Base-by-base conservation (phyloP, 2,113 vertebrate species). In the Blennius ocellaris region DNA sequence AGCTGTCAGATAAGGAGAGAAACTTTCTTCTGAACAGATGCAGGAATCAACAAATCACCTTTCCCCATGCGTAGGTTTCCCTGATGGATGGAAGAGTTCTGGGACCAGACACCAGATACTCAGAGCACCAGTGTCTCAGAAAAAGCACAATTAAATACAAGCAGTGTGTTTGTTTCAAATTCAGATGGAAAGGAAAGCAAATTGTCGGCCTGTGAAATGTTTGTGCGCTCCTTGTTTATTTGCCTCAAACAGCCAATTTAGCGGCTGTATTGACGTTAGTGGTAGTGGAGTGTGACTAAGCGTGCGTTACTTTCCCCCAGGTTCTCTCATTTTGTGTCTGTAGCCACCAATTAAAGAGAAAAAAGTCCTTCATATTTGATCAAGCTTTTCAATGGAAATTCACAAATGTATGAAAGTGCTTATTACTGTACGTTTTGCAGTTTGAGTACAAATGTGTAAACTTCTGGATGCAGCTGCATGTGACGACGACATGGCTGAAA, bases 181-280 rank as follows among this genome's bases (percentile, higher is more conserved):
- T 55, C 51, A 37, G 9, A n/a, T 41, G n/a, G 14, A 65, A 65
- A 3, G 8, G 4, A 45, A 45, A 6, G 17, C 44, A 50, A 66
- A 74, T 36, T 40, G 16, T 57, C 40, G 54, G 37, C 14, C 6
- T 9, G 53, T 57, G 14, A 64, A 64, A 49, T 43, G 11, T 57
- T 51, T 73, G 64, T 67, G 7, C 5, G 52, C 39, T 44, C 8
- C 11, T 41, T 57, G 54, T 64, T 65, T 59, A 37, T 65, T 66
- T 47, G 48, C 30, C 40, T 53, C 36, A 52, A 74, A 44, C 62
- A 52, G 40, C 21, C 54, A 39, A 52, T 59, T 75, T 66, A 52
- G 43, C 1, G 14, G 39, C 52, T 41, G 16, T 41, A 45, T 12
- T 11, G 45, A 47, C 14, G 45, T 47, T 47, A 30, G 21, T 30